phyloP scores from a whole-genome alignment of 2,797 vertebrate genomes.

The Picus viridis region DNA sequence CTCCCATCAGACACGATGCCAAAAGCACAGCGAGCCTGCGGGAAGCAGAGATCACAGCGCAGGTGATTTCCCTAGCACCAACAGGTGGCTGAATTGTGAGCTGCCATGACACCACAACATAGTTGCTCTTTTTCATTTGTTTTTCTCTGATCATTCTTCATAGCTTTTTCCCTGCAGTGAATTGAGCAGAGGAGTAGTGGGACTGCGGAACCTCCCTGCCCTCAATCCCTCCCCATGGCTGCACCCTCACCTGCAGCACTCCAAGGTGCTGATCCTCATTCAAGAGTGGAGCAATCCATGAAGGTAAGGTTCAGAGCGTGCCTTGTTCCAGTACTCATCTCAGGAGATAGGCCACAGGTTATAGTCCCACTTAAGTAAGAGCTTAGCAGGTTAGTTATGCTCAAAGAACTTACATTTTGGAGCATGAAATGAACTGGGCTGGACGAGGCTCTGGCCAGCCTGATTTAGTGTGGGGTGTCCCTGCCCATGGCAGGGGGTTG shows the following conservation, averaged over 20 bases:
- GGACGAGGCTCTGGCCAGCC: too few relatives aligned
- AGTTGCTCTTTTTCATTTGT: neutral
- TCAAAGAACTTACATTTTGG: neutral
- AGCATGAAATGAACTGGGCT: neutral
- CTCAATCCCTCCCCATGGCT: neutral
- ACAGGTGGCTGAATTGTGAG: neutral
- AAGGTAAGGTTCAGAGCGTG: neutral
- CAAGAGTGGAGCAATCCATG: neutral
- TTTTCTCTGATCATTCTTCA: neutral
- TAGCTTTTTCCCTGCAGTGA: neutral
- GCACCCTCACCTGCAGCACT: neutral
- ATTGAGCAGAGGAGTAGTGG: neutral
- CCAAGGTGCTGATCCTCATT: neutral
- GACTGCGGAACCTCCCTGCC: neutral
- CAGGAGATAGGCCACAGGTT: neutral
- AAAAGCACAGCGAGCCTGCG: neutral
- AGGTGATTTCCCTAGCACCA: neutral
- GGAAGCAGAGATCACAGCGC: neutral
- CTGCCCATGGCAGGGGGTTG: too few relatives aligned
- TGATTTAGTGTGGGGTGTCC: too few relatives aligned
- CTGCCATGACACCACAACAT: neutral
- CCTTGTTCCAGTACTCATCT: neutral
- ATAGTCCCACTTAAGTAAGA: neutral
- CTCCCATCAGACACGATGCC: neutral
- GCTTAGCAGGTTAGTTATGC: neutral